Conservation (phyloP, 2,888 invertebrate species). For the Drosophila meridionalis region DNA sequence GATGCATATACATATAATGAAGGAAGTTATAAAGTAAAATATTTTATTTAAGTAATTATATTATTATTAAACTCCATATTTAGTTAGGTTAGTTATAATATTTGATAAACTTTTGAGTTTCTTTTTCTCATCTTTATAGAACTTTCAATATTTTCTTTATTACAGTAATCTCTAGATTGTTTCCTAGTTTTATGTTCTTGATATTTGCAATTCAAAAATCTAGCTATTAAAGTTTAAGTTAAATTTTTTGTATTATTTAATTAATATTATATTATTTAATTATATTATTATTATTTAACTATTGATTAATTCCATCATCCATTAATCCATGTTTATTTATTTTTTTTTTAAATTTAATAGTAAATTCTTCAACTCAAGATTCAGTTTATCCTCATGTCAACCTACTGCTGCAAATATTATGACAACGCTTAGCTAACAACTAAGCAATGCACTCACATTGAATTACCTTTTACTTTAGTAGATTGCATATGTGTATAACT, state of each 20-base stretch:
- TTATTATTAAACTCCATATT: not conserved
- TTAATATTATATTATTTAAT: no score
- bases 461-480: not conserved
- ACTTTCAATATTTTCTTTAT: not conserved
- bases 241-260: not conserved
- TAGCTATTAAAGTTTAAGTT: not conserved
- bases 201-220: not conserved
- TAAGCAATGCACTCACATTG: not conserved
- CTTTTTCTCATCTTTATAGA: not conserved
- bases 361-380: not conserved
- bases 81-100: not conserved
- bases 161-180: no score
- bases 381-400: not conserved
- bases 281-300: no score
- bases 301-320: not conserved
- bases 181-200: not conserved
- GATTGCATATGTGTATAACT: not conserved
- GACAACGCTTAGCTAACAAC: not conserved
- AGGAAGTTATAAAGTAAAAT: not conserved
- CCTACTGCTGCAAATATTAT: not conserved
- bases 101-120: not conserved
- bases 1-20: not conserved
- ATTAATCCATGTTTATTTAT: not conserved
- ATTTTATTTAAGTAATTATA: not conserved
- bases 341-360: not conserved